These are phyloP conservation scores for Edolisoma coerulescens DNA, from an alignment of 2,113 vertebrate species.

Conservation along the genomic window DNA sequence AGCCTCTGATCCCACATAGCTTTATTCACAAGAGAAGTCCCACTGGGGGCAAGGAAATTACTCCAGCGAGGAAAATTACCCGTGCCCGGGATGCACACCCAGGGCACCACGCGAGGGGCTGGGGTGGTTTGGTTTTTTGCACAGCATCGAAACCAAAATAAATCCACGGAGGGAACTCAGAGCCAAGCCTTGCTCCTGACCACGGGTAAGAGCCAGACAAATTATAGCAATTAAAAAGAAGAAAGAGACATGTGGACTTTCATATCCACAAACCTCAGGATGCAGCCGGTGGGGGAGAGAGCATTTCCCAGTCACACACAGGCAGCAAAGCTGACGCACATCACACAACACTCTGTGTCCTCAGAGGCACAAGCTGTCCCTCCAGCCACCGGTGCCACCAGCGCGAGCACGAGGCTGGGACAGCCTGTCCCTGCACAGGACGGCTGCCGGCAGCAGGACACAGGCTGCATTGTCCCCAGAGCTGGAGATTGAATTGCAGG, in stretches of 20 bases:
- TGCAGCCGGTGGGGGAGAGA: neutral
- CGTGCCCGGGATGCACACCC: neutral
- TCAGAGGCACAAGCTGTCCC: neutral
- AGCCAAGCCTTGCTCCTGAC: neutral
- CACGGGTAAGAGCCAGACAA: neutral
- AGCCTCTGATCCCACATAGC: neutral
- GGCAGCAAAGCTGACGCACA: neutral
- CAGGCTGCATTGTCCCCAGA: neutral
- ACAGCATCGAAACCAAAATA: neutral
- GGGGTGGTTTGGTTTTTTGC: neutral
- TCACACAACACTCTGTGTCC: neutral
- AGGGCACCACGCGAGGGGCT: neutral
- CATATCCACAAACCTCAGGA: conserved; percentile 24
- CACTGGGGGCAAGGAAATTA: neutral
- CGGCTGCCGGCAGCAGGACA: neutral
- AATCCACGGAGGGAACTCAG: neutral
- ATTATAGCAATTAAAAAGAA: conserved; percentile 36
- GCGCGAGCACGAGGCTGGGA: neutral
- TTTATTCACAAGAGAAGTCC: conserved; percentile 22
- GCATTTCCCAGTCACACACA: neutral
- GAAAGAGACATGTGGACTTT: conserved; percentile 1
- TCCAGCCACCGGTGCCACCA: neutral
- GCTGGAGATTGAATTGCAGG: neutral
- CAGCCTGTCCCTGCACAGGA: conserved; percentile 1
- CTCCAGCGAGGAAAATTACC: neutral